Percentiles rank a stretch among this genome's conserved stretches.
Conservation (phyloP, 2,113 vertebrate genomes). For the Excalfactoria chinensis region DNA sequence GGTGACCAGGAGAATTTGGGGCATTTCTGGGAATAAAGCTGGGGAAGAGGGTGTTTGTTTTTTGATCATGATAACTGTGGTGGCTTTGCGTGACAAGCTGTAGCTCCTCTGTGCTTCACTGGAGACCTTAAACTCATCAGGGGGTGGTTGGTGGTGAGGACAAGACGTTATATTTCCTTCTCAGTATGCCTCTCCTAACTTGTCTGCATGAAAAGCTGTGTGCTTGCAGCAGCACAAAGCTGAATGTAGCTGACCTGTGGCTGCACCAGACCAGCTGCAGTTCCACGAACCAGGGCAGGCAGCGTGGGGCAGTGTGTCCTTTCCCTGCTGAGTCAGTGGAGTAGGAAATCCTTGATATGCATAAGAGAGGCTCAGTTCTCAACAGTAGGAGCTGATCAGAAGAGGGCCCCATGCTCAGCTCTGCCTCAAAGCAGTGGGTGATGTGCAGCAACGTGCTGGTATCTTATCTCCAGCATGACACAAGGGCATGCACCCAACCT, state of each 20-base stretch:
- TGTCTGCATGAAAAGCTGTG: neutral
- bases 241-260: neutral
- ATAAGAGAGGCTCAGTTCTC: neutral
- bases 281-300: neutral
- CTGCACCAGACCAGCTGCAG: neutral
- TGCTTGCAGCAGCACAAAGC: rapidly evolving
- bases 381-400: neutral
- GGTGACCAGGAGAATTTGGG: neutral
- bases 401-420: neutral
- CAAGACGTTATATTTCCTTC: neutral
- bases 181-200: neutral
- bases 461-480: rapidly evolving
- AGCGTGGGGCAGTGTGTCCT: neutral
- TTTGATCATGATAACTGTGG: neutral
- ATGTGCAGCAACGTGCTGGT: rapidly evolving
- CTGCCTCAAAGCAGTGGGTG: neutral
- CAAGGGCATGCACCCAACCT: rapidly evolving
- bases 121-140: neutral
- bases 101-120: neutral
- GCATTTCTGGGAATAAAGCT: conserved; percentile 9
- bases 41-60: neutral
- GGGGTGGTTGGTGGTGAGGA: neutral
- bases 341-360: neutral
- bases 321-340: neutral
- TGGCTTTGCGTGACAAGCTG: neutral